Evolutionary conservation across 2,113 vertebrate species (phyloP).

Genomic region (Tricholaema leucomelas): DNA sequence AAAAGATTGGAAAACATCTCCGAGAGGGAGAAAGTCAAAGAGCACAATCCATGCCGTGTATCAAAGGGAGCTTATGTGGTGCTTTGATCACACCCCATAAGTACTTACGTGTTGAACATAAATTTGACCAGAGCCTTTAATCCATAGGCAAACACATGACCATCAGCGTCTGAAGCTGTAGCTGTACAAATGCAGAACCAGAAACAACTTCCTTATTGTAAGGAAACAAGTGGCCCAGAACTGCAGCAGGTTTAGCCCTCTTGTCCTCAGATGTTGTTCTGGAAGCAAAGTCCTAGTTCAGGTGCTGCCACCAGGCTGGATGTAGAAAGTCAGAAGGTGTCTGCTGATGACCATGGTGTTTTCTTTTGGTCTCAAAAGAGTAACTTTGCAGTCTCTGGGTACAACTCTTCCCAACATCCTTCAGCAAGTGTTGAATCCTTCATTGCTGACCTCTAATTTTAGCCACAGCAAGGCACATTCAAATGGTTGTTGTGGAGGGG

Average conservation of each 20-base stretch:
- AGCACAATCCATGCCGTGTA: fast-evolving
- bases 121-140: neutral
- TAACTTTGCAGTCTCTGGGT: neutral
- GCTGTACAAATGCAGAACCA: neutral
- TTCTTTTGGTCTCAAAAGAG: neutral
- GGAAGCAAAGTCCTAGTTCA: neutral
- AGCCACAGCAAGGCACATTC: neutral
- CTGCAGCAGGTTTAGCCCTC: neutral
- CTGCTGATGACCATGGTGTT: neutral
- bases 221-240: neutral
- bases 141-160: neutral
- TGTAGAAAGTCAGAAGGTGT: neutral
- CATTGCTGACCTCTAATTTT: neutral
- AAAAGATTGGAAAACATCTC: neutral
- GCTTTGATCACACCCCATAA: neutral
- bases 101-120: neutral
- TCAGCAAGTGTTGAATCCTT: neutral
- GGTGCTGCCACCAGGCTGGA: neutral
- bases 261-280: neutral
- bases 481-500: too few species aligned
- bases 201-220: neutral
- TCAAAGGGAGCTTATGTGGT: neutral
- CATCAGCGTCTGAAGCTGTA: neutral
- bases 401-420: neutral
- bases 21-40: neutral